These are phyloP conservation scores for Cyphomyrmex costatus DNA, from an alignment of 1,140 invertebrate genomes.

Conservation along the genomic window DNA sequence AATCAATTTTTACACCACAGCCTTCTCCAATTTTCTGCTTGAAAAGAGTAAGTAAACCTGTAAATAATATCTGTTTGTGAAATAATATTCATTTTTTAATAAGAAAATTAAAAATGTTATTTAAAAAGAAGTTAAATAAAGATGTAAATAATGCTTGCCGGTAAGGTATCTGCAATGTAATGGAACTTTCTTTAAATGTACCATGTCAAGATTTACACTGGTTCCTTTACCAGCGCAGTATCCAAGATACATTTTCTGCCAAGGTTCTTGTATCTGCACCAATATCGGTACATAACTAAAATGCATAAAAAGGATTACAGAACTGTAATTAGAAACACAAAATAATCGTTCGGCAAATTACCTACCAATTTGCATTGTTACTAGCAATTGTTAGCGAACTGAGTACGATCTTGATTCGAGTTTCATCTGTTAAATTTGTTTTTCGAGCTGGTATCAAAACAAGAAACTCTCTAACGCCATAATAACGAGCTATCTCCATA, in stretches of 20 bases:
- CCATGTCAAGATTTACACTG: constrained; percentile 94
- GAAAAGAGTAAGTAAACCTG: constrained; percentile 92
- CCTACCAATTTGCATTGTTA: constrained; percentile 92
- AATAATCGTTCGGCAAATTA: not conserved
- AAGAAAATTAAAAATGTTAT: not conserved
- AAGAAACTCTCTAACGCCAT: constrained; percentile 94
- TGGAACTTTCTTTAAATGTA: constrained; percentile 94
- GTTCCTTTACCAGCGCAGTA: constrained; percentile 91
- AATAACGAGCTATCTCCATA: constrained; percentile 90
- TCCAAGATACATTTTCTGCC: constrained; percentile 94
- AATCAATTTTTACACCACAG: constrained; percentile 87
- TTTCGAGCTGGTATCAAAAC: constrained; percentile 90
- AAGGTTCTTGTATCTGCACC: constrained; percentile 93
- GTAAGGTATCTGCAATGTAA: constrained; percentile 93
- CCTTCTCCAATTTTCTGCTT: constrained; percentile 92
- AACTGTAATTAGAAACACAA: constrained; percentile 13
- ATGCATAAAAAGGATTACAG: constrained; percentile 68
- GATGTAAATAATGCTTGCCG: constrained; percentile 82
- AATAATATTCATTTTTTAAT: not conserved
- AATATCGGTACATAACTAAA: constrained; percentile 94
- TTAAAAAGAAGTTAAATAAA: not conserved
- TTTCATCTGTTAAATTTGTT: constrained; percentile 91
- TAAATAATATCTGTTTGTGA: constrained; percentile 66
- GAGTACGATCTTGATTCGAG: constrained; percentile 93
- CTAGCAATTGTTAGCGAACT: constrained; percentile 94